Base-by-base conservation (phyloP, 2,888 invertebrate genomes). In the Drosophila histrio region DNA sequence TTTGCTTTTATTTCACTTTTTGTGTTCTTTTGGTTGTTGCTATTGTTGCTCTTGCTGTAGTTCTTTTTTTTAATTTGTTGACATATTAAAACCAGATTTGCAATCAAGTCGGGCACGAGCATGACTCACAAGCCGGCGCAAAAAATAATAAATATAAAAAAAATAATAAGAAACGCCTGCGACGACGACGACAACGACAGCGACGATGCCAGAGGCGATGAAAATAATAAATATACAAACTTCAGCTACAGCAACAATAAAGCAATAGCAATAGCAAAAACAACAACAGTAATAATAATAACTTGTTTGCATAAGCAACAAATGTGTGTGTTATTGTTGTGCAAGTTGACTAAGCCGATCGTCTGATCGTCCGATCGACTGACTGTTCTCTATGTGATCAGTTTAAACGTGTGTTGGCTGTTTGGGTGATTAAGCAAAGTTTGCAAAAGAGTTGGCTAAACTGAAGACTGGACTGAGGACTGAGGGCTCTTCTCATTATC, bases 1-100 rank as follows among this genome's bases (percentile, higher is more conserved):
- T 43, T 32, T 34, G 36, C 36, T 50, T 39, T 73, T 77, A 57
- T 62, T 73, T 64, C 47, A 41, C 47, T 58, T 32, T 49, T 24
- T 36, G 21, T 39, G 21, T 39, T 26, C 36, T 41, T 43, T 53
- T 15, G n/a, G n/a, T n/a, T n/a, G n/a, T n/a, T n/a, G n/a, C n/a
- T n/a, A n/a, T n/a, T n/a, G n/a, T n/a, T n/a, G 34, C 15, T 15
- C 13, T 34, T 36, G 21, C 15, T 7, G 2, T 21, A 15, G 22
- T 24, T 41, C 13, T 22, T 13, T 41, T 9, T 5, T 26, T 70
- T 77, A 68, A 72, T 81, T 87, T 83, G 82, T 83, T 83, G 82
- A 87, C 85, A 87, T 83, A 83, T 83, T 84, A 83, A 83, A 83
- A 87, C 82, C 82, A 84, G 82, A 83, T 83, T 83, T 78, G 87